Evolutionary conservation across 2,113 vertebrate species (phyloP).

Genomic region (Cryptotis parvus): DNA sequence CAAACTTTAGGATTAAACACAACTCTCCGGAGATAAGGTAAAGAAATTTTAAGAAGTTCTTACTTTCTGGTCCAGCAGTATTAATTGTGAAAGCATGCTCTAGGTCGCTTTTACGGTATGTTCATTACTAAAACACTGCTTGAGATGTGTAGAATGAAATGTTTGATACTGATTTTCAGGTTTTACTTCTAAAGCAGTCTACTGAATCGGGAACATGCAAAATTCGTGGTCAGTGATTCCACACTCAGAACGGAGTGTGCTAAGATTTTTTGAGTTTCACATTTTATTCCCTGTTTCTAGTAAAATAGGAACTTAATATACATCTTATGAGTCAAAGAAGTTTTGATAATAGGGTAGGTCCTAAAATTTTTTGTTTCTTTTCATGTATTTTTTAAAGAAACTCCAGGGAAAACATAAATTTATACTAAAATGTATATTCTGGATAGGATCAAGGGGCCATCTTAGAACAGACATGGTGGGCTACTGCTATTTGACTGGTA

Average conservation of each 20-base stretch:
- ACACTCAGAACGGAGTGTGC: neutral
- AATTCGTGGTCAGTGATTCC: neutral
- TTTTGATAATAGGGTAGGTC: neutral
- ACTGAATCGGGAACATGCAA: neutral
- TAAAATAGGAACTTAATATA: slow-evolving; percentile 8
- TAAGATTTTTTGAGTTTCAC: neutral
- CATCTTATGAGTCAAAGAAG: neutral
- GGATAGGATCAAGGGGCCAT: too few species aligned
- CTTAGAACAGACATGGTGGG: neutral
- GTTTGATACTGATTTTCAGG: neutral
- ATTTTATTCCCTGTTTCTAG: slow-evolving; percentile 32
- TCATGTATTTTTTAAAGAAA: neutral
- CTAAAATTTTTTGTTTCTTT: slow-evolving; percentile 34
- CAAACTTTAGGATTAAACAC: neutral
- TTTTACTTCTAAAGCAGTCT: neutral
- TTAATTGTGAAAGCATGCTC: neutral
- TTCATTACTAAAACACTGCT: neutral
- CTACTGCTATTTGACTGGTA: too few species aligned
- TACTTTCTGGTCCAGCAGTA: neutral
- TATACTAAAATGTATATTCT: neutral
- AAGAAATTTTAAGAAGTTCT: neutral
- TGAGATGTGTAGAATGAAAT: neutral
- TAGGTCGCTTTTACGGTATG: neutral
- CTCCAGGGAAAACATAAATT: neutral
- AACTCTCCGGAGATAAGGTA: neutral